Base-by-base conservation (phyloP, 2,797 vertebrate species). In the Apogon talboti region DNA sequence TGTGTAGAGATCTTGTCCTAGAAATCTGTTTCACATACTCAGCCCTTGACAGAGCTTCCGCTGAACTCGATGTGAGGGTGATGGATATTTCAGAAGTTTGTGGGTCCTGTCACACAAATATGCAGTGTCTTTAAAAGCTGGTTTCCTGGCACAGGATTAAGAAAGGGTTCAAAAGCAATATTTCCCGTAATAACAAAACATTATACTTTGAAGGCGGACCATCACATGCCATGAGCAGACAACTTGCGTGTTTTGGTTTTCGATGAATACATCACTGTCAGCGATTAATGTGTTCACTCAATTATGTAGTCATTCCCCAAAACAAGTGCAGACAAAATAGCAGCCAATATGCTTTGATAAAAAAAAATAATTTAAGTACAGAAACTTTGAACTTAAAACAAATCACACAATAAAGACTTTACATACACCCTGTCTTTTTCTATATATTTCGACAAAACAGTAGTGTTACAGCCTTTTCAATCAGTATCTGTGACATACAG, bases 11-110 rank as follows among this genome's bases (percentile, higher is more conserved):
- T 83, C 69, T 82, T 63, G 85, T 82, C 80, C 55, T 61, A 81
- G 82, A 87, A 87, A 91, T 92, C 75, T 82, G 77, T 90, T 92
- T 88, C 85, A 83, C 90, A 90, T 90, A 67, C 84, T 87, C 74
- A 60, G 49, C 75, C 65, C 74, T 41, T 83, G 86, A 87, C 84
- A 84, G 86, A 52, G 54, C 72, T 85, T 92, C 87, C 79, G 82
- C 75, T 84, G 67, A 71, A 61, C 78, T 71, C 78, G 82, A 74
- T 19, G 82, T 59, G 74, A 76, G 71, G 47, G 68, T 89, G 90
- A 91, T 89, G 84, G 86, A 89, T 89, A 89, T 90, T 89, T 91
- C 89, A 90, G 90, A 85, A 81, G 87, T 68, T 35, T 42, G 62
- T 12, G 4, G 37, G 59, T 77, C 81, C 80, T 73, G 79, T 84